A percentile compares a stretch with the other conserved stretches of the same genome.
These are phyloP conservation scores for Schrankia costaestrigalis DNA, from an alignment of 2,888 invertebrate genomes.

Conservation along the genomic window DNA sequence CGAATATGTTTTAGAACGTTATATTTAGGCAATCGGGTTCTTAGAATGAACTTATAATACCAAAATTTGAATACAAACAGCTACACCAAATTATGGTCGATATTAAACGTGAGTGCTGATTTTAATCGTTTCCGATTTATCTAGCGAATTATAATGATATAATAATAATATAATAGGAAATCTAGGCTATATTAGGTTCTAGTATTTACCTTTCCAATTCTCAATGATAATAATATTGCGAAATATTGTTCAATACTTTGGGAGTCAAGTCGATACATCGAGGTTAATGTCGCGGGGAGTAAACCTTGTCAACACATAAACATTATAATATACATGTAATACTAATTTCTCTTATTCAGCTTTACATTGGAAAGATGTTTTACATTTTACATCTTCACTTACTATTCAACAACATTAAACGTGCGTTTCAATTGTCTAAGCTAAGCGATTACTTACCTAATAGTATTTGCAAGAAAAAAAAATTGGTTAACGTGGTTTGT, in stretches of 20 bases:
- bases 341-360: too few relatives aligned
- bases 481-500: too few relatives aligned
- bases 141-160: conserved; percentile 46
- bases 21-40: too few relatives aligned
- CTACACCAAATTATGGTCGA: conserved; percentile 66
- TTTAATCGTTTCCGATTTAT: conserved; percentile 62
- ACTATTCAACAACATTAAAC: too few relatives aligned
- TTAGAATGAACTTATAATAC: too few relatives aligned
- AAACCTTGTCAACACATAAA: conserved; percentile 13
- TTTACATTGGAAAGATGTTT: too few relatives aligned
- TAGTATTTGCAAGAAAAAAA: too few relatives aligned
- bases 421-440: too few relatives aligned
- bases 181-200: conserved; percentile 53
- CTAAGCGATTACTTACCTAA: too few relatives aligned
- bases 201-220: conserved; percentile 64
- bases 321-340: conserved; percentile 9
- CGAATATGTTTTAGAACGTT: too few relatives aligned
- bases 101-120: conserved; percentile 49
- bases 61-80: too few relatives aligned
- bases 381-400: too few relatives aligned
- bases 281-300: conserved; percentile 29
- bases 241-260: conserved; percentile 43
- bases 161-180: conserved; percentile 58
- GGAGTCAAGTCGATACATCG: conserved; percentile 30
- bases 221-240: conserved; percentile 66